phyloP scores from a whole-genome alignment of 2,888 invertebrate species.

The Campaea margaritaria region DNA sequence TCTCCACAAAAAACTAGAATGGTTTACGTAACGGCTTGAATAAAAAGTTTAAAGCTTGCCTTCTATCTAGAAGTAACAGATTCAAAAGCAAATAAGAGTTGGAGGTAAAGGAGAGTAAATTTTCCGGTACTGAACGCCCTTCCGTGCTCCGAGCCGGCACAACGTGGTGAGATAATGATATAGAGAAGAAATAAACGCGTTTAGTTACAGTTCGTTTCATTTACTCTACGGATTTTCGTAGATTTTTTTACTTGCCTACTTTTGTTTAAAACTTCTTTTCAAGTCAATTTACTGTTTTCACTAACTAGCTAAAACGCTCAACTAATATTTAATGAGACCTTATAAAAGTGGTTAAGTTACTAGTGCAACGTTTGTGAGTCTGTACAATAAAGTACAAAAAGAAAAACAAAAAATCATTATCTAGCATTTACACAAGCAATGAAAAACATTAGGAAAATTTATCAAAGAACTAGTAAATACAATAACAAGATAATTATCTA shows the following conservation, averaged over 20 bases:
- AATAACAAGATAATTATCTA: no score
- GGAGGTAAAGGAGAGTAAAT: conserved; percentile 33
- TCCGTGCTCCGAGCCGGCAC: conserved; percentile 27
- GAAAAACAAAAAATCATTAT: no score
- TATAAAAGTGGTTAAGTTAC: no score
- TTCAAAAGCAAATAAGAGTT: conserved; percentile 37
- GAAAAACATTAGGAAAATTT: no score
- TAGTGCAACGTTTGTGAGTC: no score
- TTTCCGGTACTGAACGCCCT: conserved; percentile 30
- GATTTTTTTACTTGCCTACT: background rate
- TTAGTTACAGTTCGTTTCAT: background rate
- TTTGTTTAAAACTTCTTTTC: no score
- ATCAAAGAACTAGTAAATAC: no score
- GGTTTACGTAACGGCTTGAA: conserved; percentile 1
- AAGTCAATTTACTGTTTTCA: no score
- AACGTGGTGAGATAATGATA: conserved; percentile 37
- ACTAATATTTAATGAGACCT: no score
- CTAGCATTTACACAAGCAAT: no score
- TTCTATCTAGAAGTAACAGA: conserved; percentile 44
- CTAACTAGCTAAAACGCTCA: no score
- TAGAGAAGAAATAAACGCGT: conserved; percentile 20
- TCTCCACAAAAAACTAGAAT: background rate
- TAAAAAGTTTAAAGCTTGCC: background rate
- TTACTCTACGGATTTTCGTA: background rate
- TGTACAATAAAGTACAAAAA: no score